Percentiles rank a stretch among this genome's conserved stretches.
Evolutionary conservation across 2,888 invertebrate species (phyloP).

Genomic region (Lepidonotus clava): DNA sequence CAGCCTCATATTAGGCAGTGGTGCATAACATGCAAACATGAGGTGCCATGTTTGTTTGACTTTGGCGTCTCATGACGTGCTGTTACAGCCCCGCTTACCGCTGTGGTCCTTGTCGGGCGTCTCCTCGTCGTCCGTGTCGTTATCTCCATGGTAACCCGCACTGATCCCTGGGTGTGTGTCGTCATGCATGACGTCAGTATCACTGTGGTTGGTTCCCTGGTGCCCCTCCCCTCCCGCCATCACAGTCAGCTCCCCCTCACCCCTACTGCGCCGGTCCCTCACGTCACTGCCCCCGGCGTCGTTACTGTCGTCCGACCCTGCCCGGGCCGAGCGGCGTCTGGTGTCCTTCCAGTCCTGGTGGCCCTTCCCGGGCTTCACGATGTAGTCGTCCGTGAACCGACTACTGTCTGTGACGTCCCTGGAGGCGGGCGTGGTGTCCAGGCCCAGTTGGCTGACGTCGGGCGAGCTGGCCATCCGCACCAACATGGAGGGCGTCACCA

Average conservation of each 20-base stretch:
- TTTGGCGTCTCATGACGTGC: too few species aligned
- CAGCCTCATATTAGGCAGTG: too few species aligned
- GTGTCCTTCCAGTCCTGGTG: not conserved
- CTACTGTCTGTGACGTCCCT: not conserved
- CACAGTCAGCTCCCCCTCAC: not conserved
- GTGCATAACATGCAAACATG: too few species aligned
- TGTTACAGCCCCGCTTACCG: not conserved
- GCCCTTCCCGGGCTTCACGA: not conserved
- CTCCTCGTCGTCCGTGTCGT: conserved; percentile 21
- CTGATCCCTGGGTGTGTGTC: not conserved
- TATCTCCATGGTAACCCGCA: conserved; percentile 35
- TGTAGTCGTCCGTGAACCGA: not conserved
- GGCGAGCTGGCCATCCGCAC: not conserved
- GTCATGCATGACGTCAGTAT: conserved; percentile 13
- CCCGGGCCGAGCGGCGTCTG: not conserved
- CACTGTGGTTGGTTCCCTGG: not conserved
- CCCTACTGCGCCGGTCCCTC: not conserved
- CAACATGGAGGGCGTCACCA: not conserved
- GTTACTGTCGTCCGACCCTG: not conserved
- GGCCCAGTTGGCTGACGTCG: conserved; percentile 22
- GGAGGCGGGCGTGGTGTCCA: not conserved
- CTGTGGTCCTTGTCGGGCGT: not conserved
- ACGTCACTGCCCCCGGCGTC: not conserved
- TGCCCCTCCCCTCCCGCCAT: not conserved
- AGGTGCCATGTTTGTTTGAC: too few species aligned